These are phyloP conservation scores for Lonchura striata DNA, from an alignment of 2,113 vertebrate species.

Conservation along the genomic window DNA sequence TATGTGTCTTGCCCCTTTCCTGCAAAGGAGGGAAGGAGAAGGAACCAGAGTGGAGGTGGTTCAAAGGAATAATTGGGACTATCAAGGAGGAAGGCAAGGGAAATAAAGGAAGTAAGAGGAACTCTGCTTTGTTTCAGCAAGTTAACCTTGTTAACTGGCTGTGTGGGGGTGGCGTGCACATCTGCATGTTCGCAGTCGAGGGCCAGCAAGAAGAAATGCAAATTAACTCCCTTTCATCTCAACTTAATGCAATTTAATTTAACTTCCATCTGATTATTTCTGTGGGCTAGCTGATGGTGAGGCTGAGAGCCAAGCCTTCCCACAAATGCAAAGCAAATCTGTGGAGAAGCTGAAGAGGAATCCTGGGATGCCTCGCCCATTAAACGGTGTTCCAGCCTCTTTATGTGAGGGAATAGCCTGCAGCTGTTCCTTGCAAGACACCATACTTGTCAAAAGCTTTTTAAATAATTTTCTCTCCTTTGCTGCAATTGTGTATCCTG, in stretches of 20 bases:
- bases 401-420: background rate
- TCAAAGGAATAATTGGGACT: background rate
- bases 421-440: background rate
- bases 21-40: background rate
- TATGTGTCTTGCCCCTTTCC: background rate
- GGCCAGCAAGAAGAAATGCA: background rate
- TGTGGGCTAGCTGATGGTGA: background rate
- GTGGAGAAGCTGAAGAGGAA: background rate
- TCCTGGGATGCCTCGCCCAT: background rate
- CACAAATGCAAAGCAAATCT: slow-evolving; percentile 15
- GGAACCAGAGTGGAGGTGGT: background rate
- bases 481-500: background rate
- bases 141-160: background rate
- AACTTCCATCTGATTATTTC: background rate
- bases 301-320: background rate
- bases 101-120: background rate
- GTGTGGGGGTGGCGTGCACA: background rate
- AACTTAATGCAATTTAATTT: slow-evolving; percentile 11
- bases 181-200: background rate
- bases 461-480: background rate
- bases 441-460: background rate
- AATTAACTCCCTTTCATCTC: slow-evolving; percentile 43
- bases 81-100: background rate
- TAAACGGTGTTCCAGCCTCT: background rate
- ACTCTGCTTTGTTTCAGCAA: slow-evolving; percentile 9